Conservation (phyloP, 1,140 invertebrate genomes). For the Chironomus striatipennis region DNA sequence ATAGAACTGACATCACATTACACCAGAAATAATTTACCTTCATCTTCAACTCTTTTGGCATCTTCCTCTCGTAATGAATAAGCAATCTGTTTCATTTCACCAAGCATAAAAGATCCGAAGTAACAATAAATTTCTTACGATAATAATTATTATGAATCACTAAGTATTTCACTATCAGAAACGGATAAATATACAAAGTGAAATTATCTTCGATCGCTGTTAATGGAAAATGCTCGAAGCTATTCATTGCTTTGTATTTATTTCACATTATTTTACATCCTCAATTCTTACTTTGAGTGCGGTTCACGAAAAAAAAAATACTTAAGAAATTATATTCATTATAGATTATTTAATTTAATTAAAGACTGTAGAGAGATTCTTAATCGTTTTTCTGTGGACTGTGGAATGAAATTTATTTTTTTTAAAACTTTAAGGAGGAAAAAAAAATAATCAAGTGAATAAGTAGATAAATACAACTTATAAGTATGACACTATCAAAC, state of each 20-base stretch:
- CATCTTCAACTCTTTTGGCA: too few species aligned
- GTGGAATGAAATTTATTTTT: not conserved
- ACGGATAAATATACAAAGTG: too few species aligned
- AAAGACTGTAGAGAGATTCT: not conserved
- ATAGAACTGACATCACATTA: too few species aligned
- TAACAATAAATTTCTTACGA: too few species aligned
- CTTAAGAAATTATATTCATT: conserved; percentile 3
- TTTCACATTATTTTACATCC: not conserved
- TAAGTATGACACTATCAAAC: not conserved
- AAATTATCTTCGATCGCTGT: not conserved
- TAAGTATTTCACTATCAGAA: too few species aligned
- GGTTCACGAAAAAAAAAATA: not conserved
- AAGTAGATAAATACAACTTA: conserved; percentile 9
- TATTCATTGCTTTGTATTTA: not conserved
- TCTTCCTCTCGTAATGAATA: too few species aligned
- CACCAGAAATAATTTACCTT: too few species aligned
- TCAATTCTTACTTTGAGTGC: not conserved
- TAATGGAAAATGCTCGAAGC: conserved; percentile 4
- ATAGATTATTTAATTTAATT: conserved; percentile 15
- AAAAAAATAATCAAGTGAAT: not conserved
- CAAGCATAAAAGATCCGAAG: too few species aligned
- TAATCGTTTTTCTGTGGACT: not conserved
- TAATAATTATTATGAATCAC: too few species aligned
- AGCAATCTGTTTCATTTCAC: too few species aligned
- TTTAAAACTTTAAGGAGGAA: too few species aligned